Conservation (phyloP, 2,797 vertebrate species). For the Acanthiza pusilla region DNA sequence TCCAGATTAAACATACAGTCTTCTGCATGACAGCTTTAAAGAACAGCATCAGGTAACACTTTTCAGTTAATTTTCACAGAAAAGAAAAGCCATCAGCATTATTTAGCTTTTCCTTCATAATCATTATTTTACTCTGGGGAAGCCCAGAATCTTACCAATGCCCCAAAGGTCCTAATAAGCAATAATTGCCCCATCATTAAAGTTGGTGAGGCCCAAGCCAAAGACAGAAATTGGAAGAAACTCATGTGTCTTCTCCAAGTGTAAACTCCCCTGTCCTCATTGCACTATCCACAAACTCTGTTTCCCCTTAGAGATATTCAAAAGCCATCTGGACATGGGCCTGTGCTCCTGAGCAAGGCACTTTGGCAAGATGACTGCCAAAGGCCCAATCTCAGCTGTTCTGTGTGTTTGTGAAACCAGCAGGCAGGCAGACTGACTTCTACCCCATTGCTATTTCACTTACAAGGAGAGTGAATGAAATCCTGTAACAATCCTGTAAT, state of each 20-base stretch:
- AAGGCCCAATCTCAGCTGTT: background rate
- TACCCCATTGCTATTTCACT: background rate
- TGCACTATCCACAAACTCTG: background rate
- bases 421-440: background rate
- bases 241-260: background rate
- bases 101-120: background rate
- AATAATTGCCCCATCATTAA: background rate
- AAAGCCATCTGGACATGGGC: background rate
- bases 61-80: background rate
- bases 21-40: background rate
- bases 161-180: background rate
- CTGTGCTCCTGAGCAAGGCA: background rate
- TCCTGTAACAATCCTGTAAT: background rate
- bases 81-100: background rate
- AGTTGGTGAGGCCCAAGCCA: background rate
- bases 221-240: background rate
- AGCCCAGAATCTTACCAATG: background rate
- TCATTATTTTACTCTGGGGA: background rate
- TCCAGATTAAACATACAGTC: background rate
- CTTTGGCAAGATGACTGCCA: background rate
- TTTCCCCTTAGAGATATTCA: background rate
- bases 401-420: background rate
- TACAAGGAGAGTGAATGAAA: background rate
- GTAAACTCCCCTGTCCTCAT: background rate
- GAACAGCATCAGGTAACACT: background rate